These are phyloP conservation scores for Morphnarchus princeps DNA, from an alignment of 2,113 vertebrate genomes.

Conservation along the genomic window DNA sequence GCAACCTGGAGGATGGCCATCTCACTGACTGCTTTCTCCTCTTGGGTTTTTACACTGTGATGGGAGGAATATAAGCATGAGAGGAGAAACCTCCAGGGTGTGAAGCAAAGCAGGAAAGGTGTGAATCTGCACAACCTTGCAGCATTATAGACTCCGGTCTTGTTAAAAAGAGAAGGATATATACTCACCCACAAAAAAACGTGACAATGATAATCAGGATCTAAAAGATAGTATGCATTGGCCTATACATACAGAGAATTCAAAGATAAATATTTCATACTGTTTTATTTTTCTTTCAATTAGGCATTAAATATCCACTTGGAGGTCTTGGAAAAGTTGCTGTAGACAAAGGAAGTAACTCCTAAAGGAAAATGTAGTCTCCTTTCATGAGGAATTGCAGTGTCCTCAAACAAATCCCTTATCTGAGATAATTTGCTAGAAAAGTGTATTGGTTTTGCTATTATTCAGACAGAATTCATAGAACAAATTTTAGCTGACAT, in stretches of 20 bases:
- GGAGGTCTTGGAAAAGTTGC: background rate
- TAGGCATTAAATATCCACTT: background rate
- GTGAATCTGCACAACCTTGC: background rate
- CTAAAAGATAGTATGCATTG: background rate
- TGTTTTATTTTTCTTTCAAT: background rate
- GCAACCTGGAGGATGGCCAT: background rate
- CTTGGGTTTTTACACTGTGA: background rate
- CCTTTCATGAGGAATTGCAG: background rate
- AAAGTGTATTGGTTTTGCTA: background rate
- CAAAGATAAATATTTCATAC: background rate
- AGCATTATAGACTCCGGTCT: background rate
- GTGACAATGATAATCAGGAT: background rate
- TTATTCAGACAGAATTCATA: background rate
- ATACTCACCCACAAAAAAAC: background rate
- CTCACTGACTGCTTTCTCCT: background rate
- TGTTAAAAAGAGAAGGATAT: background rate
- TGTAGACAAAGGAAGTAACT: background rate
- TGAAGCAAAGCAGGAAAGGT: background rate
- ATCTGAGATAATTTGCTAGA: background rate
- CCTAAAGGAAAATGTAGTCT: background rate
- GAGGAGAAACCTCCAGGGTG: background rate
- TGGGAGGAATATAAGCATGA: background rate
- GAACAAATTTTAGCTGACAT: background rate
- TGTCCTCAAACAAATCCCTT: background rate
- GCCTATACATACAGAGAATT: background rate